Evolutionary conservation across 2,113 vertebrate species (phyloP).

Genomic region (Periophthalmus modestus): DNA sequence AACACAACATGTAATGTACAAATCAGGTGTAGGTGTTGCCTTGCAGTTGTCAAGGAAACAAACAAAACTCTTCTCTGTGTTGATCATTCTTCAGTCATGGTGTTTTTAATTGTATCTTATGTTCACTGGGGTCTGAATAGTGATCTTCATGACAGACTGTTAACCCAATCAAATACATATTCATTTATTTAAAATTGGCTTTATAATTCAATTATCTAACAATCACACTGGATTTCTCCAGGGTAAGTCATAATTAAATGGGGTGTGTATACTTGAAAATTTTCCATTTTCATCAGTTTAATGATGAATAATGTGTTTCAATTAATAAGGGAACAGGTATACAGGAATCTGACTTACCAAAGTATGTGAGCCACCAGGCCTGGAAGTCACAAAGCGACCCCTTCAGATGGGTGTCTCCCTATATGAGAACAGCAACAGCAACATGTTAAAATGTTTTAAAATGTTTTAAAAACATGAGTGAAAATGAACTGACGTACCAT

Average conservation of each 20-base stretch:
- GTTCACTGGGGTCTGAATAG: no score
- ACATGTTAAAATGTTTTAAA: not conserved
- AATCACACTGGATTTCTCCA: not conserved
- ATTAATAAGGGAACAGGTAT: conserved; percentile 10
- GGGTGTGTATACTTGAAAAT: no score
- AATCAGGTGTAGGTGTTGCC: not conserved
- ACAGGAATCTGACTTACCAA: conserved; percentile 74
- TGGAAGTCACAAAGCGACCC: conserved; percentile 80
- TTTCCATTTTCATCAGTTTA: not conserved
- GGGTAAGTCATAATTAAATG: no score
- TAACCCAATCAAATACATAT: no score
- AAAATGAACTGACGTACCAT: conserved; percentile 76
- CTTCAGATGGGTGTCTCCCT: conserved; percentile 76
- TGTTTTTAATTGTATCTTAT: no score
- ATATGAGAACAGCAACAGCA: conserved; percentile 1
- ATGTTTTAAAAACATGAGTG: not conserved
- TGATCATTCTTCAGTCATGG: no score
- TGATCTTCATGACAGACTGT: no score
- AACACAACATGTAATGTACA: not conserved
- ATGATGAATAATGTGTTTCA: not conserved
- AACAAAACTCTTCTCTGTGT: no score
- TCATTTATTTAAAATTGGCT: not conserved
- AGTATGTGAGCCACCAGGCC: conserved; percentile 85
- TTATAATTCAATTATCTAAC: not conserved
- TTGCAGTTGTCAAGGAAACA: not conserved